Evolutionary conservation across 1,140 invertebrate species (phyloP).

Genomic region (Zeugodacus cucurbitae): DNA sequence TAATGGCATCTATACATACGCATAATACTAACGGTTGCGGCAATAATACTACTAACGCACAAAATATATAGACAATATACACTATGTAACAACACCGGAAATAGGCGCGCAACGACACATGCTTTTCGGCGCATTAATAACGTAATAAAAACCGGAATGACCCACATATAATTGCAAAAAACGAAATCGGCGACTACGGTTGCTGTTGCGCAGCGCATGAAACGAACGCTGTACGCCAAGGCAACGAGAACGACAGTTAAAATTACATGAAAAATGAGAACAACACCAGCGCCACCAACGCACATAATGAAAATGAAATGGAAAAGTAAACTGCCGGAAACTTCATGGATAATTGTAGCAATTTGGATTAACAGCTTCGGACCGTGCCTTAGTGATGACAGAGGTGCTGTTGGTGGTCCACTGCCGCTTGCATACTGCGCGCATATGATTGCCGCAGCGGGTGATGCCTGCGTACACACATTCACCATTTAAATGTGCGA

Average conservation of each 20-base stretch:
- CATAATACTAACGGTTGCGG: not conserved
- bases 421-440: not conserved
- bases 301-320: constrained; percentile 56
- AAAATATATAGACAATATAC: too few relatives aligned
- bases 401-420: constrained; percentile 45
- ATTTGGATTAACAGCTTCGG: constrained; percentile 51
- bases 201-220: not conserved
- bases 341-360: constrained; percentile 64
- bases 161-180: not conserved
- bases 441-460: constrained; percentile 48
- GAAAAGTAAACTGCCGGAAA: constrained; percentile 63
- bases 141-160: not conserved
- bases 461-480: not conserved
- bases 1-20: not conserved
- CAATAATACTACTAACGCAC: not conserved
- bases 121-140: not conserved
- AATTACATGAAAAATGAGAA: not conserved
- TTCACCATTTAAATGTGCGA: constrained; percentile 1
- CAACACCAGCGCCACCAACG: not conserved
- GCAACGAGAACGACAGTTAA: not conserved
- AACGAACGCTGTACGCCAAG: not conserved
- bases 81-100: too few relatives aligned
- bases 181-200: not conserved
- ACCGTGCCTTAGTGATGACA: constrained; percentile 20
- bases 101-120: not conserved